Conservation (phyloP, 2,888 invertebrate species). For the Rhopalosiphum nymphaeae region DNA sequence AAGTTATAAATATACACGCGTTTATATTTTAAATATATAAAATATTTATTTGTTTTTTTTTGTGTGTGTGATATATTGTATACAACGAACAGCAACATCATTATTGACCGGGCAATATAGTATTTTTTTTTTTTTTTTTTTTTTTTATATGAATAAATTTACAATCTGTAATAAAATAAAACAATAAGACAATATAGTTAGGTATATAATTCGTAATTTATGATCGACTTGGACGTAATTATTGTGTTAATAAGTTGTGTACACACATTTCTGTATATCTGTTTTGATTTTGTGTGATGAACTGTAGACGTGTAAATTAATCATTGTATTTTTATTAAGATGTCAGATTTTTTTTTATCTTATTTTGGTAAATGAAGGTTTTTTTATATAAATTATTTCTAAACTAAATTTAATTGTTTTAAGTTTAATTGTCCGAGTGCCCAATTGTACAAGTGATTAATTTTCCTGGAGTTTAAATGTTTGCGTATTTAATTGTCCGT, state of each 20-base stretch:
- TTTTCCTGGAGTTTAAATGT: background rate
- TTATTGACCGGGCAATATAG: background rate
- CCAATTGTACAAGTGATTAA: background rate
- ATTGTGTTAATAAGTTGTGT: background rate
- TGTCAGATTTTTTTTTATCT: background rate
- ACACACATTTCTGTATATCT: background rate
- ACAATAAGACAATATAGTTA: too few species aligned
- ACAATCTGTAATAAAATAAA: too few species aligned
- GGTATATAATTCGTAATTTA: background rate
- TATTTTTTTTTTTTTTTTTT: too few species aligned
- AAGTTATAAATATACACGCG: too few species aligned
- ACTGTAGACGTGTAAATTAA: background rate
- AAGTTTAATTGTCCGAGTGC: background rate
- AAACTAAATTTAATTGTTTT: slow-evolving; percentile 2
- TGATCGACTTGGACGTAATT: background rate
- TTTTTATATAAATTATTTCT: background rate
- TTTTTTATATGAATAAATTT: too few species aligned
- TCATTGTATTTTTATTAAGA: background rate
- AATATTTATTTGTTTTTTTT: too few species aligned
- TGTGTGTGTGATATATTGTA: background rate
- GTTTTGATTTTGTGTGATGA: background rate
- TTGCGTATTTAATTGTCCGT: background rate
- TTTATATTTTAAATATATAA: too few species aligned
- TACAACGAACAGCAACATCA: background rate
- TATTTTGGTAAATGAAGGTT: background rate